Evolutionary conservation across 2,113 vertebrate genomes (phyloP).

Genomic region (Calidris pugnax): DNA sequence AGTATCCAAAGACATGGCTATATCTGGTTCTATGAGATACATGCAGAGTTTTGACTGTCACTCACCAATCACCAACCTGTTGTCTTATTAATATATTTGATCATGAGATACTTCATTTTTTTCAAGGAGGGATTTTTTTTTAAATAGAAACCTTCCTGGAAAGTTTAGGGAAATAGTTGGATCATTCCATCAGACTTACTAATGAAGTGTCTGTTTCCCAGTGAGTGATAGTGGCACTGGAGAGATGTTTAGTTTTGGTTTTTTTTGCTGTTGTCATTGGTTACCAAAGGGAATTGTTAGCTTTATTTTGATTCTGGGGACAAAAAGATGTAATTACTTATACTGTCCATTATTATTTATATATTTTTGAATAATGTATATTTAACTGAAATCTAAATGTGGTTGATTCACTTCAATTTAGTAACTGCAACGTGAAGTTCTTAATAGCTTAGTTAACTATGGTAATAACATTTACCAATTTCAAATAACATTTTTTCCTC

Average conservation of each 20-base stretch:
- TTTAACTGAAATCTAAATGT: background rate
- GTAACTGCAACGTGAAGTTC: background rate
- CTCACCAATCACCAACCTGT: background rate
- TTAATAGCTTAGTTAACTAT: background rate
- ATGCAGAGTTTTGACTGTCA: background rate
- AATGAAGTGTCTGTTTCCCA: background rate
- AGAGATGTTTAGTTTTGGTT: background rate
- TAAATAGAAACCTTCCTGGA: background rate
- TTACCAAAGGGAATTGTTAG: background rate
- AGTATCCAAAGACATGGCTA: background rate
- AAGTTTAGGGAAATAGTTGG: background rate
- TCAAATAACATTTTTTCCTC: background rate
- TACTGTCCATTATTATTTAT: background rate
- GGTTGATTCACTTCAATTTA: background rate
- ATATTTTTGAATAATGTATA: background rate
- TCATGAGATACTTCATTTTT: background rate
- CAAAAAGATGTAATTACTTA: background rate
- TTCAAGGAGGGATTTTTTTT: background rate
- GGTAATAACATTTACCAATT: background rate
- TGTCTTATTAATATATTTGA: background rate
- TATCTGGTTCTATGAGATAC: background rate
- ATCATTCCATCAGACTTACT: background rate
- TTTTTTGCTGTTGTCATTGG: background rate
- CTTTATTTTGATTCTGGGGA: background rate
- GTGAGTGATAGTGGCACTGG: background rate